Evolutionary conservation across 23 tunicate genomes (phyloP).

Genomic region (Pegea sp.): DNA sequence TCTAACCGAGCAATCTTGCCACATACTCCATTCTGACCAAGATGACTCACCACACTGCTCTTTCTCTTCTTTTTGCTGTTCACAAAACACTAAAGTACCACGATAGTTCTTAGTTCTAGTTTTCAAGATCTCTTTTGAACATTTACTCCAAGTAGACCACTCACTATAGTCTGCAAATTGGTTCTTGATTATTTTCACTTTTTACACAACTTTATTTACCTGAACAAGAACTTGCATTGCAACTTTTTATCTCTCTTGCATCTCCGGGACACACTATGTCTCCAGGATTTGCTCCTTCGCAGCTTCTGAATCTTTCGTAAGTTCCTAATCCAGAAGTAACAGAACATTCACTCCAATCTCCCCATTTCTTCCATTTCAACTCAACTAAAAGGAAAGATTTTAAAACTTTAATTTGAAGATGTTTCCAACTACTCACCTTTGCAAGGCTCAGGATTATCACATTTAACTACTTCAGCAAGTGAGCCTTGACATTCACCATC

Average conservation of each 20-base stretch:
- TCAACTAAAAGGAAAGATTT: no score
- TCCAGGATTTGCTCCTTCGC: neutral
- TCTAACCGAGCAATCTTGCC: neutral
- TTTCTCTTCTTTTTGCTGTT: slow-evolving; percentile 4
- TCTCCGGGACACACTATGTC: neutral
- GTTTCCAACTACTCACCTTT: no score
- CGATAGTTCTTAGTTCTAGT: no score
- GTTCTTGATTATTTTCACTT: no score
- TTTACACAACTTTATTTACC: no score
- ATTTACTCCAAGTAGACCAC: no score
- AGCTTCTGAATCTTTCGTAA: neutral
- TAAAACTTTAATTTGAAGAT: no score
- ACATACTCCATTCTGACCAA: slow-evolving; percentile 5
- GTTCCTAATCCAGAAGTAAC: neutral
- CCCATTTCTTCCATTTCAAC: neutral
- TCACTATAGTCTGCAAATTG: no score
- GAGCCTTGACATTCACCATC: slow-evolving; percentile 3
- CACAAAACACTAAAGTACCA: no score
- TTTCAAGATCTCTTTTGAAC: no score
- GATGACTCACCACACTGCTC: slow-evolving; percentile 12
- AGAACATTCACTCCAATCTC: neutral
- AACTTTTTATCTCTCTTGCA: neutral
- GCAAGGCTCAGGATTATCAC: neutral
- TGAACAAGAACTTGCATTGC: neutral
- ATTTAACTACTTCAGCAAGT: neutral